Evolutionary conservation across 2,888 invertebrate species (phyloP).

Genomic region (Andrena fulva): DNA sequence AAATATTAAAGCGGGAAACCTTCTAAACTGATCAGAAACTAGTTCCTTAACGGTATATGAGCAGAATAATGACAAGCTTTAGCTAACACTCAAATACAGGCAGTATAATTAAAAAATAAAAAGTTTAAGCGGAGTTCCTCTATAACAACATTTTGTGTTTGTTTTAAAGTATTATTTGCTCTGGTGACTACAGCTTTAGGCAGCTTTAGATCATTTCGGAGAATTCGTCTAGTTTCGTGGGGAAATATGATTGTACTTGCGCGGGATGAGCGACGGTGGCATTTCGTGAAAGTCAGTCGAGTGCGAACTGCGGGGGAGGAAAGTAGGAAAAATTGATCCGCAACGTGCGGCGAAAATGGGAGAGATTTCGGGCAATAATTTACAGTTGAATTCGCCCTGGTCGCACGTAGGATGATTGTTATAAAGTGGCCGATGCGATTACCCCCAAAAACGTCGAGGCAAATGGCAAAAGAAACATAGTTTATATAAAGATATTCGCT

Average conservation of each 20-base stretch:
- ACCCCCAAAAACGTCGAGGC: not conserved
- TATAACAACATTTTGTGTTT: no score
- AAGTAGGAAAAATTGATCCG: slow-evolving; percentile 11
- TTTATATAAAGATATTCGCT: not conserved
- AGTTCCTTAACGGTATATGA: no score
- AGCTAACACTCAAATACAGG: no score
- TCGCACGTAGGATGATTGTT: not conserved
- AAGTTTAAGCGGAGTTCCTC: no score
- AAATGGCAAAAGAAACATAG: no score
- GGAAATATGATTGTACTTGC: not conserved
- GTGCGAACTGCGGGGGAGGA: not conserved
- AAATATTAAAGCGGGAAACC: no score
- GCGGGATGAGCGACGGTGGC: not conserved
- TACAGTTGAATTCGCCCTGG: not conserved
- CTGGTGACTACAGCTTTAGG: not conserved
- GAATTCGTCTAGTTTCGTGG: not conserved
- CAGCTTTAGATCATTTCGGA: not conserved
- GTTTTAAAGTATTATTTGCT: no score
- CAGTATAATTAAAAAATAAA: no score
- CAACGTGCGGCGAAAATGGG: not conserved
- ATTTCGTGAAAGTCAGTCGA: not conserved
- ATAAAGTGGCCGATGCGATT: not conserved
- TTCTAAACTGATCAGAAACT: no score
- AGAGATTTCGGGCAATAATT: not conserved
- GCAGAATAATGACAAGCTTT: no score